Base-by-base conservation (phyloP, 2,888 invertebrate genomes). In the Petrophora chlorosata region DNA sequence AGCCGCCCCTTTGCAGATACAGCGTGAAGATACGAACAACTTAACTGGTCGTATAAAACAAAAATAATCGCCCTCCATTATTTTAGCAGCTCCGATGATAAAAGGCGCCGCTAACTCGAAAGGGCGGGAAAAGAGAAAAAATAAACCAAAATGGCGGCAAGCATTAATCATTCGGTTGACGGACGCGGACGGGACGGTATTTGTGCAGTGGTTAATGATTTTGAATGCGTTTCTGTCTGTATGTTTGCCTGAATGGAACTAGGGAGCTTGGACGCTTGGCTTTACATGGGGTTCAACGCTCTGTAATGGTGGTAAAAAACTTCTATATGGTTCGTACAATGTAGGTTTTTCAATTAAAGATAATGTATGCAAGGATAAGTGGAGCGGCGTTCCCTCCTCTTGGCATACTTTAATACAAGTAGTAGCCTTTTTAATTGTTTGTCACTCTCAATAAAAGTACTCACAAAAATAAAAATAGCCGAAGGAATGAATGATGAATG, bases 81-180 rank as follows among this genome's bases (percentile, higher is more conserved):
- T 55, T 59, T 57, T 48, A 54, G 40, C 54, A 47, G 51, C 53
- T 47, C 56, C 52, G 45, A 48, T 54, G 59, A 53, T 59, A 54
- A 54, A 59, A 53, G 41, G 34, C 51, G 59, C 53, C 51, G 59
- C 54, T 59, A 50, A 59, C 51, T 59, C 40, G 52, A 60, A 66
- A 67, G 61, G 62, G 63, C 64, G 67, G 62, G 55, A 65, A 62
- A 61, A 59, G 32, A 49, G 38, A 61, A 65, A 65, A 68, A 67
- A 59, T 61, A 66, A 65, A 63, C 59, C 62, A 72, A 72, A 61
- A 67, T 67, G 70, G 64, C 61, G 44, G 58, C 44, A 14, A 39
- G 35, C 59, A 63, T 70, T 60, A 67, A 70, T 73, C 68, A 70
- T 68, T 57, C 33, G 40, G 40, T 51, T 58, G 60, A 55, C 59